Percentiles rank a stretch among this genome's conserved stretches.
Conservation (phyloP, 2,888 invertebrate genomes). For the Apotomis turbidana region DNA sequence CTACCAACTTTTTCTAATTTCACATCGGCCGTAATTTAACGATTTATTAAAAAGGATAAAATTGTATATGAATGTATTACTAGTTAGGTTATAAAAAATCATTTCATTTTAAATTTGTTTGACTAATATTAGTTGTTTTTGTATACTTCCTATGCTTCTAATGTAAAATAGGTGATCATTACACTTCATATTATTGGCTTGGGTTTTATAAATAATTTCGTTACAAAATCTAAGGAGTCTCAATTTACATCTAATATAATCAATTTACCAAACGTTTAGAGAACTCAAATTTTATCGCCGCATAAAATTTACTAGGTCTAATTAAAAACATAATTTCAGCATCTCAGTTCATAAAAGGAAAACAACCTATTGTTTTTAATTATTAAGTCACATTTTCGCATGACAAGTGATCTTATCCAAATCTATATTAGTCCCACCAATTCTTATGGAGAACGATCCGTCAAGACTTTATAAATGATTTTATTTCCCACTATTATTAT, state of each 20-base stretch:
- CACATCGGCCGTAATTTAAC: background rate
- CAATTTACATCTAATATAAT: background rate
- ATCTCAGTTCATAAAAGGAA: too few species aligned
- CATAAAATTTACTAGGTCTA: too few species aligned
- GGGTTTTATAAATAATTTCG: background rate
- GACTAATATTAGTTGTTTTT: background rate
- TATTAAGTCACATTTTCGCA: too few species aligned
- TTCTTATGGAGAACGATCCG: too few species aligned
- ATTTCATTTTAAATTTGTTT: constrained; percentile 2
- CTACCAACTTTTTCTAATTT: background rate
- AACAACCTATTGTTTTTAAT: too few species aligned
- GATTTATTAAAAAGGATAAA: constrained; percentile 5
- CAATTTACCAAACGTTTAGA: too few species aligned
- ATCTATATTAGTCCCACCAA: too few species aligned
- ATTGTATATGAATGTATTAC: background rate
- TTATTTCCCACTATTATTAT: too few species aligned
- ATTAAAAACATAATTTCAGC: too few species aligned
- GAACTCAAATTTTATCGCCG: too few species aligned
- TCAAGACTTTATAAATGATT: too few species aligned
- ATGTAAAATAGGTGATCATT: background rate
- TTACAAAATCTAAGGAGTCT: background rate
- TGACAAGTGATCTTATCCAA: too few species aligned
- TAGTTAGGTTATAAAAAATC: background rate
- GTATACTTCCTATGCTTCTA: background rate
- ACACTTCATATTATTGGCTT: background rate